Evolutionary conservation across 1,140 invertebrate species (phyloP).

Genomic region (Tachypleus tridentatus): DNA sequence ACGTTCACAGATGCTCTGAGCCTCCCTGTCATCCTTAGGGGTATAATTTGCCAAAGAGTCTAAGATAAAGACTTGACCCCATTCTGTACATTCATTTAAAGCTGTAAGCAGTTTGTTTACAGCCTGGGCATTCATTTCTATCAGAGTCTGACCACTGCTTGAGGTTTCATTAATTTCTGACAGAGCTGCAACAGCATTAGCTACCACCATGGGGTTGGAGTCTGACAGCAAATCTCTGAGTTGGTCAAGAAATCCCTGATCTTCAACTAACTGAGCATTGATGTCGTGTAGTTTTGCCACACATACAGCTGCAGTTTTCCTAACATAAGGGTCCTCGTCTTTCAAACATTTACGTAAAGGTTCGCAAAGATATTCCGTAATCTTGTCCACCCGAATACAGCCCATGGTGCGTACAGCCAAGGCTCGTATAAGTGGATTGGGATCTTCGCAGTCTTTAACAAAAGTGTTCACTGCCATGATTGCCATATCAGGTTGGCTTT

Average conservation of each 20-base stretch:
- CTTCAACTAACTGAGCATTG: constrained; percentile 91
- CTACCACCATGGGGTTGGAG: constrained; percentile 99
- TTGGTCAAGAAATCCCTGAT: constrained; percentile 96
- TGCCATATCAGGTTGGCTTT: constrained; percentile 99
- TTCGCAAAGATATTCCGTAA: constrained; percentile 99
- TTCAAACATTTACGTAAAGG: constrained; percentile 95
- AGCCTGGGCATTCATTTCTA: constrained; percentile 94
- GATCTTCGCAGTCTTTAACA: constrained; percentile 99
- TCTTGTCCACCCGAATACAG: constrained; percentile 99
- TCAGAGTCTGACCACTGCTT: constrained; percentile 75
- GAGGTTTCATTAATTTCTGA: constrained; percentile 98
- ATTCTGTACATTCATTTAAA: constrained; percentile 98
- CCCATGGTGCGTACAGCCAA: constrained; percentile 99
- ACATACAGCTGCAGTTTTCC: constrained; percentile 98
- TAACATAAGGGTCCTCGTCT: constrained; percentile 98
- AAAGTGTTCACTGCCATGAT: constrained; percentile 99
- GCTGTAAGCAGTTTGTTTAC: constrained; percentile 98
- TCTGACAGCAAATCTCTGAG: constrained; percentile 93
- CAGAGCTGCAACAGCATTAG: constrained; percentile 96
- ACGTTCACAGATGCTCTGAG: constrained; percentile 98
- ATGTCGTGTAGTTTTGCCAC: constrained; percentile 99
- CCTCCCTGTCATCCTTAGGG: constrained; percentile 94
- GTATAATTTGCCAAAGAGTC: constrained; percentile 96
- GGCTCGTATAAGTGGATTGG: constrained; percentile 96
- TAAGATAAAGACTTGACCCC: constrained; percentile 97